These are phyloP conservation scores for Clistopyga incitator DNA, from an alignment of 2,888 invertebrate species.

Conservation along the genomic window DNA sequence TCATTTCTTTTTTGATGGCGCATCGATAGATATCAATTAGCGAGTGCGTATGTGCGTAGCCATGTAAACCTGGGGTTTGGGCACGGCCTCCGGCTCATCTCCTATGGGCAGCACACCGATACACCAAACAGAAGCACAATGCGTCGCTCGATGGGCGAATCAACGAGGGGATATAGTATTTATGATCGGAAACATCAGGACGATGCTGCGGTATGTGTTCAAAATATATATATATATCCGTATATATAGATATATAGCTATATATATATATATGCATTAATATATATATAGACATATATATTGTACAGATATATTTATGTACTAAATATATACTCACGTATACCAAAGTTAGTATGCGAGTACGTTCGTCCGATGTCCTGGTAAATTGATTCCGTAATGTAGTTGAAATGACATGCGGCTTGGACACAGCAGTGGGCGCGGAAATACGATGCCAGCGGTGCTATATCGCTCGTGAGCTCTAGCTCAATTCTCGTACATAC, in stretches of 20 bases:
- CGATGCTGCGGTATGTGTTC: constrained; percentile 36
- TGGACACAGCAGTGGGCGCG: constrained; percentile 23
- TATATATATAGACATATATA: neutral
- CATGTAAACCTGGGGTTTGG: constrained; percentile 17
- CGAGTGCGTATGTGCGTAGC: constrained; percentile 30
- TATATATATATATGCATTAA: neutral
- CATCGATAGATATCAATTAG: constrained; percentile 65
- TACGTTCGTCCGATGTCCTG: constrained; percentile 55
- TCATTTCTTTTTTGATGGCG: constrained; percentile 50
- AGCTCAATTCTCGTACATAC: constrained; percentile 26
- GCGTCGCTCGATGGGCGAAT: constrained; percentile 4
- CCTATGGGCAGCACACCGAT: constrained; percentile 16
- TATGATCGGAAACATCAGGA: constrained; percentile 64
- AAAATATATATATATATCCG: neutral
- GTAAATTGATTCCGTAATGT: constrained; percentile 64
- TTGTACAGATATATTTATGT: neutral
- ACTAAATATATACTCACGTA: constrained; percentile 1
- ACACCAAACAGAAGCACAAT: neutral
- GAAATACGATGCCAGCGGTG: constrained; percentile 56
- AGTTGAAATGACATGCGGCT: constrained; percentile 61
- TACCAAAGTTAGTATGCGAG: neutral
- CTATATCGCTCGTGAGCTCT: constrained; percentile 13
- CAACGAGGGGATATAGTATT: constrained; percentile 48
- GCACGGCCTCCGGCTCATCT: constrained; percentile 47
- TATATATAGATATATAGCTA: constrained; percentile 12